A percentile compares a stretch with the other conserved stretches of the same genome.
Conservation (phyloP, 2,113 vertebrate species). For the Litocranius walleri region DNA sequence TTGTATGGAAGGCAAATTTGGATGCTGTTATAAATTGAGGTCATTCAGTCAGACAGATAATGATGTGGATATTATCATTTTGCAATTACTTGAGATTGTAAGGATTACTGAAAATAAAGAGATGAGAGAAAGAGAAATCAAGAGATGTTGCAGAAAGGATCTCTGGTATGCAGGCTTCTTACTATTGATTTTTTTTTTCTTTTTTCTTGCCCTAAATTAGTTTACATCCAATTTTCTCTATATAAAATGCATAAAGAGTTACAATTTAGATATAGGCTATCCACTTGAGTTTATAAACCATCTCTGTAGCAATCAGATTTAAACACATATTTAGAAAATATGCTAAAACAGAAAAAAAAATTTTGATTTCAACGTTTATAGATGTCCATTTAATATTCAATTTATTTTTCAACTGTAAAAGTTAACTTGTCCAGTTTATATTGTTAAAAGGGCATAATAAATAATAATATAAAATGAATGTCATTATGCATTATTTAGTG, state of each 20-base stretch:
- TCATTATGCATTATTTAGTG: neutral
- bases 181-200: slow-evolving; percentile 13
- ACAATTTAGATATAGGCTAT: neutral
- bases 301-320: neutral
- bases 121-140: neutral
- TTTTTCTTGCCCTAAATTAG: slow-evolving; percentile 35
- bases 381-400: neutral
- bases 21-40: slow-evolving; percentile 57
- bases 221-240: slow-evolving; percentile 50
- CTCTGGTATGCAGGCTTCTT: slow-evolving; percentile 23
- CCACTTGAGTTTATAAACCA: neutral
- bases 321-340: neutral
- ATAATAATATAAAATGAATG: neutral
- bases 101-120: neutral
- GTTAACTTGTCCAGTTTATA: neutral
- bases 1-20: slow-evolving; percentile 44
- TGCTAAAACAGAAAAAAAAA: neutral
- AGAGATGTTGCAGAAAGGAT: slow-evolving; percentile 13
- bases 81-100: slow-evolving; percentile 45
- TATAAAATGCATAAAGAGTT: slow-evolving; percentile 14
- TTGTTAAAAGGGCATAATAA: neutral
- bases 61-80: slow-evolving; percentile 60
- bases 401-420: neutral
- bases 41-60: slow-evolving; percentile 45
- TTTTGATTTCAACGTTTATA: neutral